phyloP scores from a whole-genome alignment of 2,113 vertebrate genomes.

The Mastomys natalensis region DNA sequence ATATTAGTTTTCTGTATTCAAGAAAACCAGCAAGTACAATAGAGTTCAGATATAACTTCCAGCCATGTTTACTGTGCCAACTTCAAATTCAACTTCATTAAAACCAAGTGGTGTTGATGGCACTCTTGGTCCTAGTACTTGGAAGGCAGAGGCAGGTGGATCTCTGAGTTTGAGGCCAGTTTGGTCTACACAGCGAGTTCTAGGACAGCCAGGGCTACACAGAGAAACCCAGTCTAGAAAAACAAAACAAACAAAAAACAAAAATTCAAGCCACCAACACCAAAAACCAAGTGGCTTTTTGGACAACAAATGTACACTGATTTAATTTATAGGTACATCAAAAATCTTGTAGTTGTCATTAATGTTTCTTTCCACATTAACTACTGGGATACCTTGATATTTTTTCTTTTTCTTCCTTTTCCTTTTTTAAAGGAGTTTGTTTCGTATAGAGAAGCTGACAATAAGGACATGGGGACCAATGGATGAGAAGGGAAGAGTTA shows the following conservation, averaged over 20 bases:
- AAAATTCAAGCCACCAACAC: neutral
- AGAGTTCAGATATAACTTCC: no score
- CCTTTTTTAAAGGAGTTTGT: neutral
- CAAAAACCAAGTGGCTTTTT: neutral
- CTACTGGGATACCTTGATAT: neutral
- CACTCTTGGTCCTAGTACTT: neutral
- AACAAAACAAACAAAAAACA: neutral
- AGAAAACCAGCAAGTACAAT: neutral
- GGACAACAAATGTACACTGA: neutral
- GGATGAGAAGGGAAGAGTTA: neutral
- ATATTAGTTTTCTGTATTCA: neutral
- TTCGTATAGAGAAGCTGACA: neutral
- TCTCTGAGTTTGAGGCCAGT: neutral
- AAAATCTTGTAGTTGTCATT: neutral
- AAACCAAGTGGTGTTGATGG: neutral
- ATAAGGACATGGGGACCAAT: neutral
- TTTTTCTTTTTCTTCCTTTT: neutral
- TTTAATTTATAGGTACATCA: neutral
- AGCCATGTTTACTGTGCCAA: neutral
- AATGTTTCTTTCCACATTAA: neutral
- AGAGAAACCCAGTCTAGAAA: neutral
- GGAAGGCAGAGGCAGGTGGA: neutral
- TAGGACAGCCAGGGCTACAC: neutral
- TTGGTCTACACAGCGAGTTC: neutral
- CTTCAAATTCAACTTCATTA: neutral